These are phyloP conservation scores for Empis stercorea DNA, from an alignment of 2,888 invertebrate genomes.

Conservation along the genomic window DNA sequence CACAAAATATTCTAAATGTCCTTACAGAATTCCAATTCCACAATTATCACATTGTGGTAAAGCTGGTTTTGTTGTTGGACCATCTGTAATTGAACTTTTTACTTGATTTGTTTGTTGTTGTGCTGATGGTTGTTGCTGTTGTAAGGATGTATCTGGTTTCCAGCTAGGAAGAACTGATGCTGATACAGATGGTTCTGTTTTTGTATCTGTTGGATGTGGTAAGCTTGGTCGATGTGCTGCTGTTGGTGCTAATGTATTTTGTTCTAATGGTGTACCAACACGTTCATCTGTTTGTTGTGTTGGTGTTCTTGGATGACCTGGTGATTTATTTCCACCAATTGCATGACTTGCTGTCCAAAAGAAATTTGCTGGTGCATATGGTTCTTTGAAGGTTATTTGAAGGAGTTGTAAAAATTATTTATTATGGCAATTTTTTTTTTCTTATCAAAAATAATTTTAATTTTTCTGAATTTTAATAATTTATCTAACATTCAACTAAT, in stretches of 20 bases:
- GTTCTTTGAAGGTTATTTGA: slow-evolving; percentile 19
- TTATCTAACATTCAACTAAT: slow-evolving; percentile 5
- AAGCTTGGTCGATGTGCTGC: slow-evolving; percentile 37
- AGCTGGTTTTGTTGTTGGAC: slow-evolving; percentile 28
- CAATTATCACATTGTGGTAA: slow-evolving; percentile 34
- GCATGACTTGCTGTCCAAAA: slow-evolving; percentile 68
- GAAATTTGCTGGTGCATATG: slow-evolving; percentile 39
- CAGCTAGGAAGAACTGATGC: too few relatives aligned
- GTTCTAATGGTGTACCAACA: slow-evolving; percentile 40
- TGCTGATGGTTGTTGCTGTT: too few relatives aligned
- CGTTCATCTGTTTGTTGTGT: slow-evolving; percentile 27
- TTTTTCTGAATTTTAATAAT: slow-evolving; percentile 2
- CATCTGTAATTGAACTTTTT: too few relatives aligned
- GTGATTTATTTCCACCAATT: slow-evolving; percentile 50
- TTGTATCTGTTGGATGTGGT: slow-evolving; percentile 17
- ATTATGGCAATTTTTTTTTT: slow-evolving; percentile 3
- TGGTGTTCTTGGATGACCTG: slow-evolving; percentile 29
- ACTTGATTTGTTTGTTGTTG: too few relatives aligned
- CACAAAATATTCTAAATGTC: slow-evolving; percentile 10
- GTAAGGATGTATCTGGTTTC: too few relatives aligned
- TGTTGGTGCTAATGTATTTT: slow-evolving; percentile 36
- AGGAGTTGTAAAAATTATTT: slow-evolving; percentile 7
- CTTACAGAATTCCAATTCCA: slow-evolving; percentile 37
- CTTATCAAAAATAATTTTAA: slow-evolving; percentile 1
- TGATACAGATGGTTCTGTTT: too few relatives aligned